Evolutionary conservation across 2,888 invertebrate species (phyloP).

Genomic region (Amphipyra tragopoginis): DNA sequence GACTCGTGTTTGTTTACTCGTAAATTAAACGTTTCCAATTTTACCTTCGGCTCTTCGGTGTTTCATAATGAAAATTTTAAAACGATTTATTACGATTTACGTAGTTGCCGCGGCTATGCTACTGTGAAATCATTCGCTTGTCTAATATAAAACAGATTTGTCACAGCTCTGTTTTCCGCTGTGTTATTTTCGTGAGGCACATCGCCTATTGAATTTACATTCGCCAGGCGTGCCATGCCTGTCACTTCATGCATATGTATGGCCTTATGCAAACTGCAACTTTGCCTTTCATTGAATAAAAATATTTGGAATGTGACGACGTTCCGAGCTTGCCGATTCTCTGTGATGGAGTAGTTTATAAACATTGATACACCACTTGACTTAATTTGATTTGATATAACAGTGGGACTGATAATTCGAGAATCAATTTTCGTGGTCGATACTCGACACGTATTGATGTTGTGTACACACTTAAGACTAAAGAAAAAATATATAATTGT

Average conservation of each 20-base stretch:
- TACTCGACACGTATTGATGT: too few relatives aligned
- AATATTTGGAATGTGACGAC: constrained; percentile 71
- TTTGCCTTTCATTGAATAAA: constrained; percentile 79
- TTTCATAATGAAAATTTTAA: constrained; percentile 37
- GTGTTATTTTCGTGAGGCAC: constrained; percentile 78
- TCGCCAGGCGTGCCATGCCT: constrained; percentile 74
- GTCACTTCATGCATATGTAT: constrained; percentile 84
- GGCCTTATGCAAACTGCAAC: constrained; percentile 83
- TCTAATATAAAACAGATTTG: constrained; percentile 77
- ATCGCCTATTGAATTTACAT: constrained; percentile 82
- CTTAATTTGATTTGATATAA: too few relatives aligned
- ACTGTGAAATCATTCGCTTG: constrained; percentile 62
- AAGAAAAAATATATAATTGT: constrained; percentile 13
- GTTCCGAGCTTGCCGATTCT: constrained; percentile 37
- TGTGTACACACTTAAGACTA: too few relatives aligned
- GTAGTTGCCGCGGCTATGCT: constrained; percentile 17
- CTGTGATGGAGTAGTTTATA: constrained; percentile 38
- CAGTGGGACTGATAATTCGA: too few relatives aligned
- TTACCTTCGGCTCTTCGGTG: constrained; percentile 15
- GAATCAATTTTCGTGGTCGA: too few relatives aligned
- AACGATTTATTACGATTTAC: constrained; percentile 35
- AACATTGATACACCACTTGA: constrained; percentile 30
- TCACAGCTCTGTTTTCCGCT: constrained; percentile 73
- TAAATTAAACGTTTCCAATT: constrained; percentile 39
- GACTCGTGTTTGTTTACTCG: constrained; percentile 27